Percentiles rank a stretch among this genome's conserved stretches.
phyloP scores from a whole-genome alignment of 2,888 invertebrate species.

The Tenthredo scrophulariae region DNA sequence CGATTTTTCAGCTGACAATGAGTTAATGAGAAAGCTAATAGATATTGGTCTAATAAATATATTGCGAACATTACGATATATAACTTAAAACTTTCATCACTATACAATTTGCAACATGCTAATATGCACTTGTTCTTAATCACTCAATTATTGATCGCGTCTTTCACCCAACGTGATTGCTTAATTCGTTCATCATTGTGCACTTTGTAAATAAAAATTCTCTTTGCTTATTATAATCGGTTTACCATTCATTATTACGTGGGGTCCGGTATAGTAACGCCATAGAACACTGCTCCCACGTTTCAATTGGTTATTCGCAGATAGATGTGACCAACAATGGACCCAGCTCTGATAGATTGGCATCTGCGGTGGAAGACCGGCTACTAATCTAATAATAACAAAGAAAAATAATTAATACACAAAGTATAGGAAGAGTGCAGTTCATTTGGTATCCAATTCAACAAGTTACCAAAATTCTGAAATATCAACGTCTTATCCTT shows the following conservation, averaged over 20 bases:
- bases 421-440: background rate
- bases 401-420: conserved; percentile 24
- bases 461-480: background rate
- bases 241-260: conserved; percentile 73
- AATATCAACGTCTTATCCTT: conserved; percentile 63
- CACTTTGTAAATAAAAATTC: conserved; percentile 54
- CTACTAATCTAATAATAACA: conserved; percentile 82
- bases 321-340: conserved; percentile 90
- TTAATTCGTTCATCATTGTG: background rate
- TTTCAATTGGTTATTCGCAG: conserved; percentile 88
- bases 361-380: conserved; percentile 92
- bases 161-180: background rate
- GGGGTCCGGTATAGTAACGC: conserved; percentile 85
- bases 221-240: conserved; percentile 66
- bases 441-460: background rate
- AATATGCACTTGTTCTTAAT: conserved; percentile 34
- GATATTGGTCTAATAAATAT: conserved; percentile 48
- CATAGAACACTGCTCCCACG: conserved; percentile 91
- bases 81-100: conserved; percentile 20
- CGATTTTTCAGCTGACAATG: background rate
- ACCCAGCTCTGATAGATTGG: conserved; percentile 90
- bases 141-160: conserved; percentile 1
- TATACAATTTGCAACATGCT: conserved; percentile 24
- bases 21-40: background rate
- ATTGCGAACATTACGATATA: conserved; percentile 28